These are phyloP conservation scores for Rhinoraja longicauda DNA, from an alignment of 2,797 vertebrate genomes.

Conservation along the genomic window DNA sequence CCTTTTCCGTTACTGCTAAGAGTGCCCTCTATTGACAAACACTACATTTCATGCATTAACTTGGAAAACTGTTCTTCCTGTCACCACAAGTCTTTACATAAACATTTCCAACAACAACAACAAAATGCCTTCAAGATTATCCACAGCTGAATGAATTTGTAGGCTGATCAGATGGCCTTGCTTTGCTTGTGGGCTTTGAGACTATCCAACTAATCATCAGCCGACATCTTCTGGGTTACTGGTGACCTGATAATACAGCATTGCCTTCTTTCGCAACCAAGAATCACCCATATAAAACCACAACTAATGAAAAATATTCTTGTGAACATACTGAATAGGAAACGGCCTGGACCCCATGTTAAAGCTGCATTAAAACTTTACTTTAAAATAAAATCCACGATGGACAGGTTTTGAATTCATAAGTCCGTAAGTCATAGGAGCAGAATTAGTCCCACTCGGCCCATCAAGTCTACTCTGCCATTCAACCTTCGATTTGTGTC, in stretches of 20 bases:
- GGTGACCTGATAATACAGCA: not conserved
- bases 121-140: not conserved
- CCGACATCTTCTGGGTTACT: not conserved
- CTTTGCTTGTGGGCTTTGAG: not conserved
- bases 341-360: not conserved
- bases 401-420: too few relatives aligned
- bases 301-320: not conserved
- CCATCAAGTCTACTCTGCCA: too few relatives aligned
- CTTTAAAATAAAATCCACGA: not conserved
- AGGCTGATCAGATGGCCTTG: not conserved
- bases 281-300: not conserved
- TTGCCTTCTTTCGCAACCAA: not conserved
- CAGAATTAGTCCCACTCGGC: too few relatives aligned
- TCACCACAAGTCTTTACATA: not conserved
- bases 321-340: not conserved
- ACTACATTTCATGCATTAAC: not conserved
- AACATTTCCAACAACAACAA: not conserved
- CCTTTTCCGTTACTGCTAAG: not conserved
- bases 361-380: not conserved
- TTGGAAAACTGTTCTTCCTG: not conserved
- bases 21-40: constrained; percentile 15
- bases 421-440: too few relatives aligned
- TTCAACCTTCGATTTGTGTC: not conserved
- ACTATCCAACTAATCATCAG: not conserved
- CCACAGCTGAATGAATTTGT: not conserved